phyloP scores from a whole-genome alignment of 2,888 invertebrate genomes.

The Beris morrisii region DNA sequence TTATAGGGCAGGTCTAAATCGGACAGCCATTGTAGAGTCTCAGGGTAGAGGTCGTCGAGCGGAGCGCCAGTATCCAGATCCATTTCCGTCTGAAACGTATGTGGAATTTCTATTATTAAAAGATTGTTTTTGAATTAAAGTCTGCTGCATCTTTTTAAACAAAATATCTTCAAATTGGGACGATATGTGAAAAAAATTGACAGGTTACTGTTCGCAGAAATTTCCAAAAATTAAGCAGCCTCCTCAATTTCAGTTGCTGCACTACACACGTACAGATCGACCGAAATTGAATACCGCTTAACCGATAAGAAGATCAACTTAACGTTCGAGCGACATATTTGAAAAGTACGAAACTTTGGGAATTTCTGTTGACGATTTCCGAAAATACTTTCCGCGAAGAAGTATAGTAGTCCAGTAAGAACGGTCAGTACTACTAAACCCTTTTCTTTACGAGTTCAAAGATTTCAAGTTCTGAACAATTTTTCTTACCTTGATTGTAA shows the following conservation, averaged over 20 bases:
- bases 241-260: too few species aligned
- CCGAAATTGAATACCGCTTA: background rate
- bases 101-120: background rate
- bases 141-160: too few species aligned
- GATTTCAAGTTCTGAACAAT: too few species aligned
- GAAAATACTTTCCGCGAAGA: background rate
- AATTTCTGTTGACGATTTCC: background rate
- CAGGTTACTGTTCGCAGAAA: background rate
- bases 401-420: too few species aligned
- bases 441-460: too few species aligned
- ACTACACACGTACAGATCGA: too few species aligned
- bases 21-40: slow-evolving; percentile 71
- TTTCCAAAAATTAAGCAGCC: background rate
- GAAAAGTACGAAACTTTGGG: background rate
- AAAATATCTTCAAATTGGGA: background rate
- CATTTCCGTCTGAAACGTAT: slow-evolving; percentile 62
- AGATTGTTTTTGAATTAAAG: background rate
- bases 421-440: too few species aligned
- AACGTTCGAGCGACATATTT: background rate
- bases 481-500: slow-evolving; percentile 74
- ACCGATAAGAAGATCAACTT: background rate
- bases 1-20: slow-evolving; percentile 64
- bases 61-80: slow-evolving; percentile 71
- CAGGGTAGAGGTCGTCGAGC: slow-evolving; percentile 65
- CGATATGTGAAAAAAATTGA: background rate